phyloP scores from a whole-genome alignment of 2,113 vertebrate species.

The Podarcis cretensis region DNA sequence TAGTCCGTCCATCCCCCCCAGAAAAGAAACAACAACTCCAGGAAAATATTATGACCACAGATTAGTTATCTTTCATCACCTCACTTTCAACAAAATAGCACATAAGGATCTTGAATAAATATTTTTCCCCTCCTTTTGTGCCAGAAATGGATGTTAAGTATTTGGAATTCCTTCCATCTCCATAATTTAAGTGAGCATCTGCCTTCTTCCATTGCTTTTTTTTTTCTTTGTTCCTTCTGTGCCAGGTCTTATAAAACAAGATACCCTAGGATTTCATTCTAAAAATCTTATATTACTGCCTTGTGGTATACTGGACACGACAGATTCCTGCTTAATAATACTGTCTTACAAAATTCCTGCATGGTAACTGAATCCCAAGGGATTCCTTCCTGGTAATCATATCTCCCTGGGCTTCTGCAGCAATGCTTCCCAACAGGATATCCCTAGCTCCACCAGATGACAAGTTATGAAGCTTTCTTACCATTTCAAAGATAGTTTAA shows the following conservation, averaged over 20 bases:
- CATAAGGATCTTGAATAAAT: background rate
- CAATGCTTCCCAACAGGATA: conserved; percentile 67
- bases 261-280: conserved; percentile 71
- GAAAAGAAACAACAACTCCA: background rate
- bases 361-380: conserved; percentile 68
- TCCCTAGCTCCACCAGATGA: conserved; percentile 60
- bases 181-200: conserved; percentile 52
- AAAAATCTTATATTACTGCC: conserved; percentile 76
- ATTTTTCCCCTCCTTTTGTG: conserved; percentile 11
- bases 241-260: conserved; percentile 75
- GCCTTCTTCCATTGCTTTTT: conserved; percentile 55
- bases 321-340: conserved; percentile 74
- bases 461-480: conserved; percentile 53
- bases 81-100: background rate
- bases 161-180: conserved; percentile 35
- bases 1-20: too few relatives aligned
- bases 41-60: background rate
- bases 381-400: conserved; percentile 73
- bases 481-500: conserved; percentile 31
- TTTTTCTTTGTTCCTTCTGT: conserved; percentile 49
- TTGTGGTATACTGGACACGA: conserved; percentile 65
- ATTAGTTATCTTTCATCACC: background rate
- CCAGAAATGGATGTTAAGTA: conserved; percentile 10
- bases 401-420: conserved; percentile 68
- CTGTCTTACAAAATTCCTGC: conserved; percentile 70